A percentile compares a stretch with the other conserved stretches of the same genome.
Evolutionary conservation across 92 coral and sea anemone species (phyloP).

Genomic region (Porites cylindrica): DNA sequence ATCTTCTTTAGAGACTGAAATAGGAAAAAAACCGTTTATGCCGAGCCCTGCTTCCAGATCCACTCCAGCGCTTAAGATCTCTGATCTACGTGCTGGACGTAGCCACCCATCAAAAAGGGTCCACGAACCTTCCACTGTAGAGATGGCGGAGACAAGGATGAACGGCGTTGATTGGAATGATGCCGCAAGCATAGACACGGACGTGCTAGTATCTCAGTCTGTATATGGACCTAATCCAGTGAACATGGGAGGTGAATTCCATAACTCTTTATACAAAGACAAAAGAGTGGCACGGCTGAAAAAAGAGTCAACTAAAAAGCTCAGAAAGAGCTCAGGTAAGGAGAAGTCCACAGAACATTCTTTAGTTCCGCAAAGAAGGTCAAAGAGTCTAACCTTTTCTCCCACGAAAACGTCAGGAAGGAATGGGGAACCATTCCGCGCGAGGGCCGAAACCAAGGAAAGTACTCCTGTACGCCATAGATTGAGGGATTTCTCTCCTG

Average conservation of each 20-base stretch:
- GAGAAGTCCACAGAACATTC: slow-evolving; percentile 58
- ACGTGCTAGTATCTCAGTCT: slow-evolving; percentile 87
- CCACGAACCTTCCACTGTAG: slow-evolving; percentile 36
- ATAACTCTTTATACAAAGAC: slow-evolving; percentile 83
- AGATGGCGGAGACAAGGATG: slow-evolving; percentile 24
- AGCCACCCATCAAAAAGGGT: slow-evolving; percentile 50
- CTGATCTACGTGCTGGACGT: slow-evolving; percentile 69
- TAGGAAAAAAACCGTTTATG: slow-evolving; percentile 27
- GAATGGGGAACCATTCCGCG: background rate
- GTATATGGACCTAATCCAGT: slow-evolving; percentile 92
- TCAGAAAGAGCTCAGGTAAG: slow-evolving; percentile 76
- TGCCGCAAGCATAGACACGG: slow-evolving; percentile 91
- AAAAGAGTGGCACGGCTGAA: slow-evolving; percentile 74
- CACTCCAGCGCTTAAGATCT: slow-evolving; percentile 71
- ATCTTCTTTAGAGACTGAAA: slow-evolving; percentile 41
- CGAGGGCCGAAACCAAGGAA: background rate
- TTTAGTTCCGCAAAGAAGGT: slow-evolving; percentile 66
- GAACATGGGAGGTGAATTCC: slow-evolving; percentile 96
- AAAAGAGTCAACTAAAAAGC: slow-evolving; percentile 84
- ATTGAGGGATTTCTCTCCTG: slow-evolving; percentile 18
- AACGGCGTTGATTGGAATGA: slow-evolving; percentile 81
- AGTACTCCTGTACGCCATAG: slow-evolving; percentile 2
- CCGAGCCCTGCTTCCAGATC: slow-evolving; percentile 28
- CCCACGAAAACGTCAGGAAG: slow-evolving; percentile 42
- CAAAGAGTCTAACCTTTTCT: slow-evolving; percentile 53